Percentiles rank a stretch among this genome's conserved stretches.
These are phyloP conservation scores for Onychostoma macrolepis DNA, from an alignment of 2,113 vertebrate species.

Conservation along the genomic window DNA sequence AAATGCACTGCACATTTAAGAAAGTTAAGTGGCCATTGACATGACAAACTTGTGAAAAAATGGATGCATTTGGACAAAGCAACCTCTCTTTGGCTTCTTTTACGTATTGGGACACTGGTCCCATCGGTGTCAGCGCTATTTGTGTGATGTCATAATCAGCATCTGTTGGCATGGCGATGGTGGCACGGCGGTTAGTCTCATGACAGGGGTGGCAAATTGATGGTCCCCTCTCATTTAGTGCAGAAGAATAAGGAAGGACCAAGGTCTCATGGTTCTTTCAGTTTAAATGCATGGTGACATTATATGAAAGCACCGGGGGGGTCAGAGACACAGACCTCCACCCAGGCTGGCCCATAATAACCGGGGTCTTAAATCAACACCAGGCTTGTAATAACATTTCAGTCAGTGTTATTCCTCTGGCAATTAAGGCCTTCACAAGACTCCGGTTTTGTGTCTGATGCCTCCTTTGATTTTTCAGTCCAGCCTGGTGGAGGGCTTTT, in stretches of 20 bases:
- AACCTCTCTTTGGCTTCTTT: neutral
- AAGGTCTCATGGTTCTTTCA: constrained; percentile 34
- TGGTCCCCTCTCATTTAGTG: constrained; percentile 56
- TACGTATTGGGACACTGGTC: neutral
- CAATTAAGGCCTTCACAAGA: constrained; percentile 58
- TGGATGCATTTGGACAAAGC: constrained; percentile 3
- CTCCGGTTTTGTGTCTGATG: constrained; percentile 49
- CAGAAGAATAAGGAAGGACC: constrained; percentile 36
- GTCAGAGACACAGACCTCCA: constrained; percentile 52
- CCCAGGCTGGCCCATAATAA: constrained; percentile 58
- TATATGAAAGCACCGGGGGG: constrained; percentile 57
- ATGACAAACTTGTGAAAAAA: neutral
- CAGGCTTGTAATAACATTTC: constrained; percentile 65
- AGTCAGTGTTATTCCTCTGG: constrained; percentile 62
- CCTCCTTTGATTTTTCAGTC: constrained; percentile 54
- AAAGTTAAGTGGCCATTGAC: neutral
- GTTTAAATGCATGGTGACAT: constrained; percentile 57
- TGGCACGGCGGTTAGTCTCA: constrained; percentile 34
- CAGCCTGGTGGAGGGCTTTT: constrained; percentile 40
- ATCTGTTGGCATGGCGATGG: constrained; percentile 42
- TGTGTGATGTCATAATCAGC: constrained; percentile 41
- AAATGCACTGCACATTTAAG: constrained; percentile 12
- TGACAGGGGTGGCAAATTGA: constrained; percentile 58
- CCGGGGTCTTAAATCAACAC: constrained; percentile 64
- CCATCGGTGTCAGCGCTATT: constrained; percentile 9